A percentile compares a stretch with the other conserved stretches of the same genome.
Conservation (phyloP, 2,797 vertebrate species). For the Lophius americanus region DNA sequence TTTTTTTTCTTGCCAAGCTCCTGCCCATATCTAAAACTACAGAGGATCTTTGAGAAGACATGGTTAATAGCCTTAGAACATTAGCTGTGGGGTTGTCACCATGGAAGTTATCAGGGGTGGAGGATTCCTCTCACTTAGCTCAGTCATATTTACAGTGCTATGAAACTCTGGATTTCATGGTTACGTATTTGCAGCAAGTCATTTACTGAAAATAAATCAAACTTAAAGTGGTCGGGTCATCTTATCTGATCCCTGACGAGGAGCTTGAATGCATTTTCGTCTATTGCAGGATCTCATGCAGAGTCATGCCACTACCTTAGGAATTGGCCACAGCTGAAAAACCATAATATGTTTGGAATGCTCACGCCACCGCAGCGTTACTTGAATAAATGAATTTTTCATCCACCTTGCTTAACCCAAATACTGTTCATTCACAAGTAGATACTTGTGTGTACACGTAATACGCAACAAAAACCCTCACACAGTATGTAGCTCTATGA, state of each 20-base stretch:
- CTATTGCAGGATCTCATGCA: conserved; percentile 36
- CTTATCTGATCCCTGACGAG: conserved; percentile 22
- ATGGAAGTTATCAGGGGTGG: conserved; percentile 9
- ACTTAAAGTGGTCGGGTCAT: conserved; percentile 11
- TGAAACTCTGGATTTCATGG: neutral
- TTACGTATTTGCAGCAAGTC: conserved; percentile 16
- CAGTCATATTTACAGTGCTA: neutral
- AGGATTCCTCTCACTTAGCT: neutral
- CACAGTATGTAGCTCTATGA: conserved; percentile 3
- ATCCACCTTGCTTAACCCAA: conserved; percentile 12
- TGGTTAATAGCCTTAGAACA: neutral
- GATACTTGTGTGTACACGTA: neutral
- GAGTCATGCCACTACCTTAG: conserved; percentile 34
- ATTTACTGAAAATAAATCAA: conserved; percentile 23
- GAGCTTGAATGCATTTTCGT: conserved; percentile 30
- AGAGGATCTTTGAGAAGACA: neutral
- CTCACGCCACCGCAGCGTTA: conserved; percentile 14
- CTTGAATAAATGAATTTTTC: conserved; percentile 25
- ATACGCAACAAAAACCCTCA: neutral
- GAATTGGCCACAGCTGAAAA: conserved; percentile 43
- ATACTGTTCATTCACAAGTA: neutral
- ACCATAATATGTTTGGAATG: conserved; percentile 33
- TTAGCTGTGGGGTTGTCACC: conserved; percentile 3
- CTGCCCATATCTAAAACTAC: neutral
- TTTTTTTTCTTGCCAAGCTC: conserved; percentile 3